Conservation (phyloP, 2,113 vertebrate genomes). For the Corythornis cristatus region DNA sequence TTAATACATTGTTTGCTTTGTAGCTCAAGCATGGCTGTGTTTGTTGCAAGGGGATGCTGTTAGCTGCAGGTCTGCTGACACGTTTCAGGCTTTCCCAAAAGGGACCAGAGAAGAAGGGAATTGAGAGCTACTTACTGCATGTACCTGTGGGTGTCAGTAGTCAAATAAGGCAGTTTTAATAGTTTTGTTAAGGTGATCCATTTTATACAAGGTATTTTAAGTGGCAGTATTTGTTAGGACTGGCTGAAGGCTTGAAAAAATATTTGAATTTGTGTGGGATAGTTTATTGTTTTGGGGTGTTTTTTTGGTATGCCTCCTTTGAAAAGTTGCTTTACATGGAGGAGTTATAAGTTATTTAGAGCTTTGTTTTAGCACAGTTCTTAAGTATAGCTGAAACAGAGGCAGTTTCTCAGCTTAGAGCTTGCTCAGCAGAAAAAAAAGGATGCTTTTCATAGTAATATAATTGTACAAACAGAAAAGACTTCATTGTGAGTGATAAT, state of each 20-base stretch:
- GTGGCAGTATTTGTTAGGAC: neutral
- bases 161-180: neutral
- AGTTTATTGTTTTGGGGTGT: no score
- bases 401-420: neutral
- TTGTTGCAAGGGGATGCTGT: neutral
- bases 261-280: neutral
- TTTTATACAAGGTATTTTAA: neutral
- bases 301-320: neutral
- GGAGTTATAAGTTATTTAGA: neutral
- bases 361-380: neutral
- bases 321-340: neutral
- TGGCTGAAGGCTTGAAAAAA: neutral
- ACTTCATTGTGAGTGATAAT: neutral
- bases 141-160: neutral
- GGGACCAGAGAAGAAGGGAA: no score
- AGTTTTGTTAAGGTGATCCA: neutral
- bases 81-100: neutral
- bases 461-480: neutral
- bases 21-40: neutral
- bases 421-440: neutral
- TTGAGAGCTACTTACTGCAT: neutral
- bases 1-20: neutral
- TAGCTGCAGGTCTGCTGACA: neutral
- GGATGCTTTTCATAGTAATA: neutral
- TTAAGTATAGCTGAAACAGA: neutral